Evolutionary conservation across 2,888 invertebrate genomes (phyloP).

Genomic region (Isoperla grammatica): DNA sequence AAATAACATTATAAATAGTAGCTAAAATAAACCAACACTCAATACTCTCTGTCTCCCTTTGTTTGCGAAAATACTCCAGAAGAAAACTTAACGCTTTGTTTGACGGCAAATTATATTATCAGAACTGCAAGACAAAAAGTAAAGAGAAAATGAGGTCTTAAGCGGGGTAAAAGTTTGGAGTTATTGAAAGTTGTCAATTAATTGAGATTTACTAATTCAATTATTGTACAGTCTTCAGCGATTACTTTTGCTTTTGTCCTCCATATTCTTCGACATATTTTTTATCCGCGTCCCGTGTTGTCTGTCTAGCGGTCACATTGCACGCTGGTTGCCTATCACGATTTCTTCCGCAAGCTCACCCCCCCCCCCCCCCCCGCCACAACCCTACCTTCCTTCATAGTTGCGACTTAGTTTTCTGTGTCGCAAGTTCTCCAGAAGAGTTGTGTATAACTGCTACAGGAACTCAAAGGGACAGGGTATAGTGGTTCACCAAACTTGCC

Average conservation of each 20-base stretch:
- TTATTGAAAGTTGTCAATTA: neutral
- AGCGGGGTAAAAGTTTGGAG: neutral
- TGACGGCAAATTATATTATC: conserved; percentile 17
- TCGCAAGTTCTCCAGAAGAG: conserved; percentile 15
- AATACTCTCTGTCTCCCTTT: neutral
- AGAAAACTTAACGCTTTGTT: conserved; percentile 37
- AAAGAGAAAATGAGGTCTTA: neutral
- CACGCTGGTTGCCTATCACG: neutral
- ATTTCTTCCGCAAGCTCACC: neutral
- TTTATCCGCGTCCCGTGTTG: neutral
- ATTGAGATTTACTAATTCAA: no score
- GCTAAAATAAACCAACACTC: no score
- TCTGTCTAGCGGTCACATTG: neutral
- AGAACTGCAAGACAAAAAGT: conserved; percentile 9
- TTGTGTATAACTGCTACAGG: conserved; percentile 12
- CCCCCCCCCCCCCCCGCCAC: neutral
- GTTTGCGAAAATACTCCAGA: neutral
- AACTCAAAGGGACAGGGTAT: conserved; percentile 12
- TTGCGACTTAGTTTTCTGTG: conserved; percentile 5
- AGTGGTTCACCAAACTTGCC: conserved; percentile 38
- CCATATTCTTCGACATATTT: neutral
- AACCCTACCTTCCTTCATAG: neutral
- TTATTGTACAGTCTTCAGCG: no score
- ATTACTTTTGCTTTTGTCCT: no score
- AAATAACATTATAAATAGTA: no score